Percentiles rank a stretch among this genome's conserved stretches.
Conservation (phyloP, 2,113 vertebrate species). For the Panthera leo region DNA sequence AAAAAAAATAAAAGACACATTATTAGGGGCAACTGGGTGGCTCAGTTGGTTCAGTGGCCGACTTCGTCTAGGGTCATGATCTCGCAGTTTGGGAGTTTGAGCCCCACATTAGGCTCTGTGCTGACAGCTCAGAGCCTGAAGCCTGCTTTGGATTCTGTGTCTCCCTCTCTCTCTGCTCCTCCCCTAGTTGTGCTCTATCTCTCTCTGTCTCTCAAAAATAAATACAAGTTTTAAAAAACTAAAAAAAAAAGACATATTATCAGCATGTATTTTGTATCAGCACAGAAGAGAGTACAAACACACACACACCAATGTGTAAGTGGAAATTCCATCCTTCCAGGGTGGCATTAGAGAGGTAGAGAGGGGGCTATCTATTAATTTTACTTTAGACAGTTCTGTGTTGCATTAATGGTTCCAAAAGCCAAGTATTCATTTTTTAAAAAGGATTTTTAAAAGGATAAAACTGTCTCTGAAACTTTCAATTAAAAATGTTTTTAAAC, state of each 20-base stretch:
- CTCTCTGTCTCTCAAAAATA: no score
- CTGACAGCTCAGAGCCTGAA: no score
- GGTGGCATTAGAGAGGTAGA: fast-evolving
- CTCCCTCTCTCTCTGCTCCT: no score
- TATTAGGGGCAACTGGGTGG: no score
- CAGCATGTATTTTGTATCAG: fast-evolving
- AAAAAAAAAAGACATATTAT: not conserved
- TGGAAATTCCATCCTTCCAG: not conserved
- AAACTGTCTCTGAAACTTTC: not conserved
- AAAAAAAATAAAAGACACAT: not conserved
- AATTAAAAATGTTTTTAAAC: not conserved
- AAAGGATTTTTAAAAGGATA: not conserved
- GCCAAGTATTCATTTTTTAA: not conserved
- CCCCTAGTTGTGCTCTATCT: no score
- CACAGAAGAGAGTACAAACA: not conserved
- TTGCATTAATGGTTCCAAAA: not conserved
- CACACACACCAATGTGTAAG: fast-evolving
- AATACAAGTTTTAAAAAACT: no score
- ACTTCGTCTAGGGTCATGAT: no score
- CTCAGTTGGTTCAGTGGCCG: no score
- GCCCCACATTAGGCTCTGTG: no score
- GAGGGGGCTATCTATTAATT: not conserved
- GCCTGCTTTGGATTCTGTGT: no score
- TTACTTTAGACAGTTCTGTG: not conserved
- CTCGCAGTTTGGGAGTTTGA: no score